Conservation (phyloP, 2,113 vertebrate genomes). For the Colossoma macropomum region DNA sequence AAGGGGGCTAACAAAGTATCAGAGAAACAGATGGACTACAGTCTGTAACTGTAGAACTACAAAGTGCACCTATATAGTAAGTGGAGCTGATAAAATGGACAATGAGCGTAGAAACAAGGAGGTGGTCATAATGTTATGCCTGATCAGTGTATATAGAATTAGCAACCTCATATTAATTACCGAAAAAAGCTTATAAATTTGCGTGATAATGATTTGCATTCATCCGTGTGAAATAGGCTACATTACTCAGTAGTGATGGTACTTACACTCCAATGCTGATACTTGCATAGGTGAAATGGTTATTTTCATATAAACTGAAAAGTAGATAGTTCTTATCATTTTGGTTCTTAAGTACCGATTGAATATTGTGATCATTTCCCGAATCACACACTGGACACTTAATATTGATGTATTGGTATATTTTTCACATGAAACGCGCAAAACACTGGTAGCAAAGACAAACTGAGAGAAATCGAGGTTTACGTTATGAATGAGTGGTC, state of each 20-base stretch:
- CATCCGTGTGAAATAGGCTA: background rate
- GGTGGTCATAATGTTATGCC: no score
- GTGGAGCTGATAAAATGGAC: no score
- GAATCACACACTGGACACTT: conserved; percentile 20
- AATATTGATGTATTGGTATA: conserved; percentile 36
- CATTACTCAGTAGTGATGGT: background rate
- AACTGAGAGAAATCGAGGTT: conserved; percentile 5
- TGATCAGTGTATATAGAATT: no score
- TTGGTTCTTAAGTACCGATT: background rate
- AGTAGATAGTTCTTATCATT: conserved; percentile 12
- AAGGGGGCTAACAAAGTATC: no score
- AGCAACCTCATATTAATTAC: conserved; percentile 15
- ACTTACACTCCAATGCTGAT: conserved; percentile 9
- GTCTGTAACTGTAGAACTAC: no score
- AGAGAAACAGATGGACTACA: no score
- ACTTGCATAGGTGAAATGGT: conserved; percentile 26
- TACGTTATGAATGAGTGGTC: conserved; percentile 7
- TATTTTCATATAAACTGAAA: conserved; percentile 33
- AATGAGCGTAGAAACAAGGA: no score
- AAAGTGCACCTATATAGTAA: no score
- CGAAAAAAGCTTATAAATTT: no score
- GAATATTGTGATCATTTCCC: conserved; percentile 35
- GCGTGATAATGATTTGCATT: conserved; percentile 9
- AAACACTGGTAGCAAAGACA: background rate
- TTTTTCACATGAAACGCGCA: conserved; percentile 35